A percentile compares a stretch with the other conserved stretches of the same genome.
phyloP scores from a whole-genome alignment of 2,797 vertebrate genomes.

The Falco naumanni region DNA sequence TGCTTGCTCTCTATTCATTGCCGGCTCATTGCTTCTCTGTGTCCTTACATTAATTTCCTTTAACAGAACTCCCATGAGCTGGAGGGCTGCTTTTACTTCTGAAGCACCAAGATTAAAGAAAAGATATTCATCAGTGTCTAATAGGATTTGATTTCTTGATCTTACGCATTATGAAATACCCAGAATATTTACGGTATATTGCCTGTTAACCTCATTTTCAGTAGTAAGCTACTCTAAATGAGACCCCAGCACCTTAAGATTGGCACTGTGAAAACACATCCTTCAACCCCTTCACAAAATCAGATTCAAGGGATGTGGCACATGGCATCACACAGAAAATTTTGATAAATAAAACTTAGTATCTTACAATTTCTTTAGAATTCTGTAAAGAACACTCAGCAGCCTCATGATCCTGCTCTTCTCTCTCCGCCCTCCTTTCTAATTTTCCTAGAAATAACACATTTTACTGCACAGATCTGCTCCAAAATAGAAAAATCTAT shows the following conservation, averaged over 20 bases:
- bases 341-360: not conserved
- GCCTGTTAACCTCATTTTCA: not conserved
- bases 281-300: not conserved
- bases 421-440: not conserved
- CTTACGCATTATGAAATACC: not conserved
- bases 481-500: not conserved
- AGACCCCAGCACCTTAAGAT: not conserved
- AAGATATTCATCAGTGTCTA: not conserved
- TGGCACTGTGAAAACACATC: not conserved
- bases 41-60: slow-evolving; percentile 2
- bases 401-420: not conserved
- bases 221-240: not conserved
- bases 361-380: not conserved
- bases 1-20: not conserved
- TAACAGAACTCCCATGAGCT: not conserved
- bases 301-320: not conserved
- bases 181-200: not conserved
- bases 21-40: not conserved
- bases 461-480: not conserved
- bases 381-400: not conserved
- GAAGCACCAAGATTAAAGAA: not conserved
- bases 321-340: not conserved
- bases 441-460: not conserved
- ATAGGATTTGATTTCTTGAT: not conserved
- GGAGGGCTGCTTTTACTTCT: not conserved